phyloP scores from a whole-genome alignment of 2,888 invertebrate genomes.

The Ormia ochracea region DNA sequence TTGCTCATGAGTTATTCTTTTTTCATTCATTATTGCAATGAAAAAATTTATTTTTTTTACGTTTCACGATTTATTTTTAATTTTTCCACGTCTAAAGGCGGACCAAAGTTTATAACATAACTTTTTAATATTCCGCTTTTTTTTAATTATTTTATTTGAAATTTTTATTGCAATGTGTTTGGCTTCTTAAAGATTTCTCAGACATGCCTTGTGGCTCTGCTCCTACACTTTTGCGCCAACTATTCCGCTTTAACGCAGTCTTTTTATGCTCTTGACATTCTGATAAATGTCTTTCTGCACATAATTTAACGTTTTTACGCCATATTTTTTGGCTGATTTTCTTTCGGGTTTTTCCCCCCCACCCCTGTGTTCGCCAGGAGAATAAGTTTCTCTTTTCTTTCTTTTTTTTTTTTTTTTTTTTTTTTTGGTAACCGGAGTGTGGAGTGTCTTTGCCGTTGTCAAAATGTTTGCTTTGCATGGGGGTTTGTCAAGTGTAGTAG shows the following conservation, averaged over 20 bases:
- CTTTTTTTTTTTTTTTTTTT: no score
- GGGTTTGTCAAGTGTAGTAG: background rate
- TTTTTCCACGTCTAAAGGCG: no score
- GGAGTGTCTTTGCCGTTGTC: no score
- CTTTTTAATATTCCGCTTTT: background rate
- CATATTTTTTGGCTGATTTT: slow-evolving; percentile 39
- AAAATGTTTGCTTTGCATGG: background rate
- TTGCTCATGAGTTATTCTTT: no score
- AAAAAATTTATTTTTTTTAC: no score
- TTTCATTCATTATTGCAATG: no score
- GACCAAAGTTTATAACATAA: no score
- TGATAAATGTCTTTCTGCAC: slow-evolving; percentile 62
- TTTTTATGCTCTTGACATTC: slow-evolving; percentile 62
- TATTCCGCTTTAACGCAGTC: slow-evolving; percentile 23
- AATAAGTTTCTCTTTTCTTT: no score
- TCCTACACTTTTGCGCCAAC: background rate
- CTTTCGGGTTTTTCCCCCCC: slow-evolving; percentile 9
- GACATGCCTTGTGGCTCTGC: background rate
- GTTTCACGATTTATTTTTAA: no score
- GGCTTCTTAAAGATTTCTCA: background rate
- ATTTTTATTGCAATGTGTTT: background rate
- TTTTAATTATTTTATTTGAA: background rate
- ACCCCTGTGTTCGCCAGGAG: background rate
- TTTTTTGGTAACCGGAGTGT: no score
- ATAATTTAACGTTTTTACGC: slow-evolving; percentile 57